Evolutionary conservation across 37 sponge, comb jelly and placozoan species (phyloP), one percentile per base, ranked within the genome.

Genomic region (Agelas oroides): DNA sequence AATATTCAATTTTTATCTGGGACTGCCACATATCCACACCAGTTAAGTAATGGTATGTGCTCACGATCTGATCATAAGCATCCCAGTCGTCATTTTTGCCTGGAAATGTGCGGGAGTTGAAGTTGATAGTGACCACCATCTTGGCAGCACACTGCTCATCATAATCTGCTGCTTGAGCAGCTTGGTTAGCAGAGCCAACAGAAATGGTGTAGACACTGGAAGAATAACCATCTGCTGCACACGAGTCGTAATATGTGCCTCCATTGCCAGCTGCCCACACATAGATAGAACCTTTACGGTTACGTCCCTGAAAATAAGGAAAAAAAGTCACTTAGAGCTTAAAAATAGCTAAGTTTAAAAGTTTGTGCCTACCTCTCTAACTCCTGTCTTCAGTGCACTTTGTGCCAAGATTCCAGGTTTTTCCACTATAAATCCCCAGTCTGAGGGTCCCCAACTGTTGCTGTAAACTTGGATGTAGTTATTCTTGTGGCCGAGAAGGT

Each of bases 191-290:
- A 20, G 98, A 76, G 0, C 96, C 92, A 35, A 98, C 85, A 20
- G 91, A 86, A 25, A 98, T 83, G 23, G 98, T 96, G 84, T 94
- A 98, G 68, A 94, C 91, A 46, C 86, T 84, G 74, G 76, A 82
- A 16, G 85, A 87, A 69, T 96, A 98, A 34, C 98, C 98, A 80
- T 98, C 98, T 57, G 94, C 93, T 55, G 89, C 94, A 70, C 98
- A 98, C 25, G 87, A 89, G 71, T 98, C 98, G 38, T 55, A 69
- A n/a, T 87, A 63, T 17, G 36, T 38, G 34, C 98, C 98, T 15
- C 98, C 98, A 87, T 98, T 98, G 0, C 98, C 98, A 78, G 94
- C 92, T 23, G 98, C 94, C 94, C 96, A 98, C 62, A 98, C 92
- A 59, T 85, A 98, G 31, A 98, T 88, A 33, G 82, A 83, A 13